Evolutionary conservation across 2,888 invertebrate species (phyloP).

Genomic region (Amblyjoppa fuscipennis): DNA sequence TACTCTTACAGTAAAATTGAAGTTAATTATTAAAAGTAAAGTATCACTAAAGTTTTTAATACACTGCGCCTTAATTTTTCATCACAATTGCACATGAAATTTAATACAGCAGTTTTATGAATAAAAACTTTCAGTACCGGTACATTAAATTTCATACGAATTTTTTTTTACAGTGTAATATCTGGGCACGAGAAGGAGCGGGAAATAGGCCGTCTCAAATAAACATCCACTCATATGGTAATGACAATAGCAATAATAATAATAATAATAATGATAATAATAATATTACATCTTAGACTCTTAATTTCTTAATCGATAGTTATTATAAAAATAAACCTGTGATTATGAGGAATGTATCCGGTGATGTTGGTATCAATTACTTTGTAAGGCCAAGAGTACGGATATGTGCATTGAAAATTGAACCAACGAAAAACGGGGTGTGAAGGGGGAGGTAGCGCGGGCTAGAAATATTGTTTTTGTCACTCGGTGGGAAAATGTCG

Average conservation of each 20-base stretch:
- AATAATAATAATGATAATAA: conserved; percentile 64
- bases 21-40: too few species aligned
- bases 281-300: conserved; percentile 71
- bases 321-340: conserved; percentile 78
- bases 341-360: conserved; percentile 72
- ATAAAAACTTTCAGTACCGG: too few species aligned
- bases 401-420: conserved; percentile 57
- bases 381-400: conserved; percentile 57
- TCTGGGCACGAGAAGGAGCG: not conserved
- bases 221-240: conserved; percentile 24
- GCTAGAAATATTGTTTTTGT: not conserved
- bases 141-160: too few species aligned
- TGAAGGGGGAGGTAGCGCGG: not conserved
- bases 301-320: conserved; percentile 65
- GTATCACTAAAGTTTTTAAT: too few species aligned
- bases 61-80: too few species aligned
- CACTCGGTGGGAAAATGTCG: too few species aligned
- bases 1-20: too few species aligned
- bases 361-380: conserved; percentile 17
- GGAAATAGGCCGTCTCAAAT: not conserved
- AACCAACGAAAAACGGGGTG: not conserved
- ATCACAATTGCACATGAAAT: too few species aligned
- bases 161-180: not conserved
- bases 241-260: conserved; percentile 63
- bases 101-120: too few species aligned